Conservation (phyloP, 2,888 invertebrate species). For the Papilio gigon region DNA sequence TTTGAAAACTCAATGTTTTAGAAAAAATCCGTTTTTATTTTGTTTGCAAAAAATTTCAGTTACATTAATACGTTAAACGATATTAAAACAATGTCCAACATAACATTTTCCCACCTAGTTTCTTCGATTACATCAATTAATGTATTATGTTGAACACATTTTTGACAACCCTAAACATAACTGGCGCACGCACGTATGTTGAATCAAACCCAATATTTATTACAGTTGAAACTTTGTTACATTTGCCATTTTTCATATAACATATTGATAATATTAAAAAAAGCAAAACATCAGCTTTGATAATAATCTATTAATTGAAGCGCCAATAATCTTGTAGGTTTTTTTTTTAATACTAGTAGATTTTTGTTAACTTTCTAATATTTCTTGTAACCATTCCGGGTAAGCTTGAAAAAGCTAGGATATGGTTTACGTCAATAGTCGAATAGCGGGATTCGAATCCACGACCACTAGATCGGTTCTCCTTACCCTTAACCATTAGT, state of each 20-base stretch:
- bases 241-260: neutral
- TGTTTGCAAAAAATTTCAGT: no score
- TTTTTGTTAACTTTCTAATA: no score
- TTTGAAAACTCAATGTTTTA: neutral
- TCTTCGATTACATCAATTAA: neutral
- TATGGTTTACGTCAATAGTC: no score
- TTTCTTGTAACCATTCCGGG: no score
- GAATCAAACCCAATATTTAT: conserved; percentile 35
- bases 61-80: no score
- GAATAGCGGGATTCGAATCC: no score
- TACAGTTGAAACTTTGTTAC: conserved; percentile 13
- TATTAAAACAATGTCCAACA: no score
- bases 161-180: conserved; percentile 35
- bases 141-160: neutral
- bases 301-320: neutral
- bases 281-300: neutral
- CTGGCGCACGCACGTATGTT: conserved; percentile 30
- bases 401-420: no score
- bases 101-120: neutral
- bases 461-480: no score
- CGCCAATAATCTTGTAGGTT: no score
- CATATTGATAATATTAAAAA: neutral
- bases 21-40: neutral
- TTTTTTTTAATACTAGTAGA: no score
- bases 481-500: no score